These are phyloP conservation scores for Deroptyus accipitrinus DNA, from an alignment of 2,113 vertebrate species.

Conservation along the genomic window DNA sequence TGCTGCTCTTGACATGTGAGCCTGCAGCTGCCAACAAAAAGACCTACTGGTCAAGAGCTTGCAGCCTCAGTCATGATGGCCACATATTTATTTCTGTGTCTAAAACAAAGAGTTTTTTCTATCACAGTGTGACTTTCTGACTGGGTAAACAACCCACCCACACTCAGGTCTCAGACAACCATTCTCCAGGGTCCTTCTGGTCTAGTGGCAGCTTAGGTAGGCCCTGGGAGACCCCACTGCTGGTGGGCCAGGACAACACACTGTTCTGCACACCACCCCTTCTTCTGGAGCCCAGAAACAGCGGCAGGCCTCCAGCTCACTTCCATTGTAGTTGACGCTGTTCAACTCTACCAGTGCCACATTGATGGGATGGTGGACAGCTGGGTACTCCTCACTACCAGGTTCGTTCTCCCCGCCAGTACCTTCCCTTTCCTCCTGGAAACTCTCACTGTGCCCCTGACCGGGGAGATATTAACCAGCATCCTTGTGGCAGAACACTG, in stretches of 20 bases:
- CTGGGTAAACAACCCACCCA: background rate
- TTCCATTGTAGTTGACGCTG: conserved; percentile 87
- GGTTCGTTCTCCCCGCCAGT: conserved; percentile 84
- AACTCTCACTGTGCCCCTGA: conserved; percentile 81
- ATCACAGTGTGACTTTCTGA: background rate
- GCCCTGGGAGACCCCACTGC: too few relatives aligned
- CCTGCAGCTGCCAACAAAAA: conserved; percentile 79
- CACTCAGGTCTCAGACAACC: background rate
- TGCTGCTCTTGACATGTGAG: conserved; percentile 86
- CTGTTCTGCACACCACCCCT: rapidly evolving
- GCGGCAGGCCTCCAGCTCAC: background rate
- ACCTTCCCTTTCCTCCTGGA: conserved; percentile 86
- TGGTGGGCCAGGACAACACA: background rate
- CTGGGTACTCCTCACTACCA: conserved; percentile 81
- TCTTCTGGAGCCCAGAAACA: background rate
- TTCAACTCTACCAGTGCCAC: conserved; percentile 87
- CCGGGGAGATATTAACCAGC: conserved; percentile 72
- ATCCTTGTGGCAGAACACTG: conserved; percentile 88
- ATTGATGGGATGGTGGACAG: conserved; percentile 75
- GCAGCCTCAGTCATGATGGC: background rate
- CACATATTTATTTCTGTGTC: background rate
- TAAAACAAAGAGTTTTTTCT: background rate
- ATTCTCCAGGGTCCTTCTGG: background rate
- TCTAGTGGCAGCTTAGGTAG: background rate
- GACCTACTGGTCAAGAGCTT: background rate